These are phyloP conservation scores for Keiferia lycopersicella DNA, from an alignment of 2,888 invertebrate species.

Conservation along the genomic window DNA sequence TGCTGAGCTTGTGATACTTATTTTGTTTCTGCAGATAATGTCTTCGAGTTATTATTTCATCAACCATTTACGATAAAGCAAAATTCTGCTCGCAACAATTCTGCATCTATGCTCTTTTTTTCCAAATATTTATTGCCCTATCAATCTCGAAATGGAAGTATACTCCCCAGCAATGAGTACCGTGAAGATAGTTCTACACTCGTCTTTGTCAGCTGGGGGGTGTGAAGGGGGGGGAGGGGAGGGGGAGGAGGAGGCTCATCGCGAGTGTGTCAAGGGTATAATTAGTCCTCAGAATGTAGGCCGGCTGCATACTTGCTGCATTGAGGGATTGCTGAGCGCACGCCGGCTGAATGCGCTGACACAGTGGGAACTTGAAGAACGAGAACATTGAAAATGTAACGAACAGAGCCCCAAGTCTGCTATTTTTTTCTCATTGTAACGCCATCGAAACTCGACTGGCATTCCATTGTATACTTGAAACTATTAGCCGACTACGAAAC, in stretches of 20 bases:
- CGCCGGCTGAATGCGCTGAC: neutral
- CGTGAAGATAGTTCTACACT: constrained; percentile 1
- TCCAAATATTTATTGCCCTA: too few species aligned
- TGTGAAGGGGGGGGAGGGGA: neutral
- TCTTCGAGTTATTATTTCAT: too few species aligned
- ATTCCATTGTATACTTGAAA: too few species aligned
- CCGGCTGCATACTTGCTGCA: constrained; percentile 12
- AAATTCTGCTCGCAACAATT: too few species aligned
- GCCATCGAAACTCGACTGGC: too few species aligned
- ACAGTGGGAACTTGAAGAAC: neutral
- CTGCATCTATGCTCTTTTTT: too few species aligned
- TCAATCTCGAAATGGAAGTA: neutral
- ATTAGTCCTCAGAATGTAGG: constrained; percentile 18
- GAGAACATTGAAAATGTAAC: neutral
- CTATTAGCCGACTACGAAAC: too few species aligned
- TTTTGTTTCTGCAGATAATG: too few species aligned
- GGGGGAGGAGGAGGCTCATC: neutral
- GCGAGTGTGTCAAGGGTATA: constrained; percentile 24
- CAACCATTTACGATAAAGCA: too few species aligned
- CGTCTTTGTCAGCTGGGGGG: neutral
- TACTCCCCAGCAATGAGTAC: neutral
- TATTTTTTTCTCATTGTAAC: too few species aligned
- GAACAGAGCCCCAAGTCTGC: too few species aligned
- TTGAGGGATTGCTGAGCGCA: constrained; percentile 13
- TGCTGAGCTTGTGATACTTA: neutral